phyloP scores from a whole-genome alignment of 2,797 vertebrate genomes.

The Amblyopsis hoosieri region DNA sequence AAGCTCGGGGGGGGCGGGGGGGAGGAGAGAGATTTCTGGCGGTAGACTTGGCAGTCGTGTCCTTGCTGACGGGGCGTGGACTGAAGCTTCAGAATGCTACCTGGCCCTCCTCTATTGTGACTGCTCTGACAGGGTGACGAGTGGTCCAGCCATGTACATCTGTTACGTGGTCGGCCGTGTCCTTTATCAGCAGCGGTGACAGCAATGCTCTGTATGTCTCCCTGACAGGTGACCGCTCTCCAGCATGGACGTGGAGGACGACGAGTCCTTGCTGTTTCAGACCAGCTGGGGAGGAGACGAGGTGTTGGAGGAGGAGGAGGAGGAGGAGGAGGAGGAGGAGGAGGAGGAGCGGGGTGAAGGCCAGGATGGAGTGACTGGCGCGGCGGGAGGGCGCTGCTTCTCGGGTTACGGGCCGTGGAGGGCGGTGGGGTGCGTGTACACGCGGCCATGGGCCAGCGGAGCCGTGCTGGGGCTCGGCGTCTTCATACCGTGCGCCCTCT shows the following conservation, averaged over 20 bases:
- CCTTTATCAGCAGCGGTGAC: constrained; percentile 33
- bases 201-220: constrained; percentile 45
- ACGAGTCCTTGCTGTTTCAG: constrained; percentile 90
- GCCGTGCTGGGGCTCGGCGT: constrained; percentile 84
- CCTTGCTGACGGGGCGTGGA: constrained; percentile 34
- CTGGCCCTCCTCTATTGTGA: constrained; percentile 45
- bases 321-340: constrained; percentile 70
- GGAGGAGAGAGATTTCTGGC: constrained; percentile 26
- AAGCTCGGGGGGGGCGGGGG: constrained; percentile 29
- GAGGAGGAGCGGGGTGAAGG: constrained; percentile 71
- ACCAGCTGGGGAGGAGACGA: constrained; percentile 75
- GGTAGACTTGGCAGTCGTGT: constrained; percentile 52
- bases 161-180: constrained; percentile 25
- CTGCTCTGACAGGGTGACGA: constrained; percentile 38
- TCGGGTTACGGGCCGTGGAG: constrained; percentile 84
- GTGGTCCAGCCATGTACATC: constrained; percentile 24
- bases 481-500: constrained; percentile 86
- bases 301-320: constrained; percentile 64
- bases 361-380: constrained; percentile 38
- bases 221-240: constrained; percentile 68
- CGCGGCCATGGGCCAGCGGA: constrained; percentile 85
- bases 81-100: constrained; percentile 44
- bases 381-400: constrained; percentile 59
- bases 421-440: constrained; percentile 88
- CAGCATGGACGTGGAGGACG: constrained; percentile 89